Evolutionary conservation across 2,888 invertebrate species (phyloP).

Genomic region (Sphaerophoria rueppellii): DNA sequence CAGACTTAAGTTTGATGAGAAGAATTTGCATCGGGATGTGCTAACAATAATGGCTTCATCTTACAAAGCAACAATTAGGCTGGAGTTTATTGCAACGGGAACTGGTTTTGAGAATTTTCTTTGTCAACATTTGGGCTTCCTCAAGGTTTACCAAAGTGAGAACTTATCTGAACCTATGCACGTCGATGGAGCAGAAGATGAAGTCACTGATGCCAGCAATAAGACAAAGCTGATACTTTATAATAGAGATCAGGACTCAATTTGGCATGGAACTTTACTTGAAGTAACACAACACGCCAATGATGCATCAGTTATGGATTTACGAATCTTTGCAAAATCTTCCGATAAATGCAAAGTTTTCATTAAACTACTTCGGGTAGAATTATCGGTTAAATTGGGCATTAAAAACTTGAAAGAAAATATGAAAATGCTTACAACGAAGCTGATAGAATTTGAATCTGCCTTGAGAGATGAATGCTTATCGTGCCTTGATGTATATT

Average conservation of each 20-base stretch:
- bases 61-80: conserved; percentile 70
- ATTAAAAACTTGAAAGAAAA: conserved; percentile 15
- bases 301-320: background rate
- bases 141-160: conserved; percentile 13
- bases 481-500: conserved; percentile 30
- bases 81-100: conserved; percentile 61
- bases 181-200: conserved; percentile 30
- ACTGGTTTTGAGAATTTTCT: conserved; percentile 76
- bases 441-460: conserved; percentile 75
- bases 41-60: conserved; percentile 77
- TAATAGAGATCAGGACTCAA: conserved; percentile 74
- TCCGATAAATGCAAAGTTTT: conserved; percentile 75
- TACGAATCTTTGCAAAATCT: conserved; percentile 75
- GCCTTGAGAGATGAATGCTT: conserved; percentile 76
- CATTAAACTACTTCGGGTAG: conserved; percentile 75
- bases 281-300: conserved; percentile 58
- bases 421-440: background rate
- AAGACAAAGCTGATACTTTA: conserved; percentile 74
- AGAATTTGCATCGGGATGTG: conserved; percentile 78
- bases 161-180: conserved; percentile 26
- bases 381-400: conserved; percentile 73
- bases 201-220: background rate
- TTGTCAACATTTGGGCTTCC: conserved; percentile 73
- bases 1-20: conserved; percentile 74
- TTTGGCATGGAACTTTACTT: conserved; percentile 77